Evolutionary conservation across 2,888 invertebrate genomes (phyloP).

Genomic region (Oscheius sp.): DNA sequence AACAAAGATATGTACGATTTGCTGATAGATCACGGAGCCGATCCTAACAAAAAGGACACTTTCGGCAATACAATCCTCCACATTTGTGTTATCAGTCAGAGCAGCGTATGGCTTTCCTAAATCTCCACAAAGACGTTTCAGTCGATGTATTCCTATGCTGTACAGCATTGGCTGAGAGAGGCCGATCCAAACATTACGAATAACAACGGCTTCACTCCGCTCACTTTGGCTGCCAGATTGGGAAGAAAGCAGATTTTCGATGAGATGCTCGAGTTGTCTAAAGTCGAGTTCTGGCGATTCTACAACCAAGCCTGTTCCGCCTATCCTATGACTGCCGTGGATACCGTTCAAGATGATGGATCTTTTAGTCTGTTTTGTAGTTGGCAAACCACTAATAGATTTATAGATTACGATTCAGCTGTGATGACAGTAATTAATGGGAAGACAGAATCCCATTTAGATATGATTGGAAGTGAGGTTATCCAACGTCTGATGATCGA

Average conservation of each 20-base stretch:
- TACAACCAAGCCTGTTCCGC: constrained; percentile 98
- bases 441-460: constrained; percentile 94
- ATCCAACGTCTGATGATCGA: constrained; percentile 94
- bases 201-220: constrained; percentile 87
- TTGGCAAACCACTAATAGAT: neutral
- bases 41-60: constrained; percentile 91
- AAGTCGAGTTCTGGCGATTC: constrained; percentile 92
- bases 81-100: constrained; percentile 97
- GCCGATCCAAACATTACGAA: constrained; percentile 92
- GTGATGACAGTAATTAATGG: constrained; percentile 96
- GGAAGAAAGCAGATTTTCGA: constrained; percentile 94
- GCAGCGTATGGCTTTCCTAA: constrained; percentile 79
- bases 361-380: constrained; percentile 81
- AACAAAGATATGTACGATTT: constrained; percentile 97
- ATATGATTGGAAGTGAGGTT: constrained; percentile 98
- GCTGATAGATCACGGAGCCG: constrained; percentile 87
- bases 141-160: constrained; percentile 85
- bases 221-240: constrained; percentile 93
- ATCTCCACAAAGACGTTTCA: constrained; percentile 17
- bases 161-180: constrained; percentile 91
- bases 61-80: constrained; percentile 99
- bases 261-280: constrained; percentile 91
- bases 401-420: constrained; percentile 97
- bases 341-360: constrained; percentile 92
- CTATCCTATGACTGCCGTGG: constrained; percentile 93